Conservation (phyloP, 2,797 vertebrate species). For the Lacerta viridis region DNA sequence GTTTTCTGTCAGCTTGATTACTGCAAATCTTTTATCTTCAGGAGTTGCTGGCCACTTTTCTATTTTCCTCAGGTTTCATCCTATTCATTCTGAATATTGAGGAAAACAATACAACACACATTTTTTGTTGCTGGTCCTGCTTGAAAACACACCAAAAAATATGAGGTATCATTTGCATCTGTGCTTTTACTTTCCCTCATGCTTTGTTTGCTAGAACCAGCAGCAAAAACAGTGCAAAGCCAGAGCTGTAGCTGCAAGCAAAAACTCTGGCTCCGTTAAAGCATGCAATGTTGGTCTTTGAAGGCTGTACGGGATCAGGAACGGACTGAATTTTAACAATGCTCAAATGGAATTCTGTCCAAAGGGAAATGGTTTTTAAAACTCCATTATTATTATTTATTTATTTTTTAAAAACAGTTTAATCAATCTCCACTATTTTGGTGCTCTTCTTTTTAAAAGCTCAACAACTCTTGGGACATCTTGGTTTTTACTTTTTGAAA, state of each 20-base stretch:
- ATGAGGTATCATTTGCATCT: not conserved
- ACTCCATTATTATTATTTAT: too few relatives aligned
- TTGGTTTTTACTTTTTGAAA: too few relatives aligned
- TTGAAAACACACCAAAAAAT: slow-evolving; percentile 10
- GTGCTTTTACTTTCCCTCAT: not conserved
- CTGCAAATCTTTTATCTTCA: slow-evolving; percentile 37
- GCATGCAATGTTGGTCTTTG: not conserved
- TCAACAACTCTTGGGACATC: too few relatives aligned
- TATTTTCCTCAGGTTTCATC: slow-evolving; percentile 24
- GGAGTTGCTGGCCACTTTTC: slow-evolving; percentile 45
- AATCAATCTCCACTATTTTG: too few relatives aligned
- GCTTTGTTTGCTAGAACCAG: not conserved
- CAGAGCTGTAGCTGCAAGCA: not conserved
- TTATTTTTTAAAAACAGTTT: too few relatives aligned
- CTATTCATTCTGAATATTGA: slow-evolving; percentile 44
- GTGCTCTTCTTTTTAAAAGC: too few relatives aligned
- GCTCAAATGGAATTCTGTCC: too few relatives aligned
- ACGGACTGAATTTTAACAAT: not conserved
- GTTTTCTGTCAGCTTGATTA: slow-evolving; percentile 44
- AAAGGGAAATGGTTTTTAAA: too few relatives aligned
- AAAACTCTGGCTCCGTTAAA: not conserved
- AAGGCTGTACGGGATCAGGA: not conserved
- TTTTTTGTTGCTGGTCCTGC: not conserved
- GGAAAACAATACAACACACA: slow-evolving; percentile 21
- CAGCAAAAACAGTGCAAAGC: not conserved